Base-by-base conservation (phyloP, 2,888 invertebrate species). In the Nomada goodeniana region DNA sequence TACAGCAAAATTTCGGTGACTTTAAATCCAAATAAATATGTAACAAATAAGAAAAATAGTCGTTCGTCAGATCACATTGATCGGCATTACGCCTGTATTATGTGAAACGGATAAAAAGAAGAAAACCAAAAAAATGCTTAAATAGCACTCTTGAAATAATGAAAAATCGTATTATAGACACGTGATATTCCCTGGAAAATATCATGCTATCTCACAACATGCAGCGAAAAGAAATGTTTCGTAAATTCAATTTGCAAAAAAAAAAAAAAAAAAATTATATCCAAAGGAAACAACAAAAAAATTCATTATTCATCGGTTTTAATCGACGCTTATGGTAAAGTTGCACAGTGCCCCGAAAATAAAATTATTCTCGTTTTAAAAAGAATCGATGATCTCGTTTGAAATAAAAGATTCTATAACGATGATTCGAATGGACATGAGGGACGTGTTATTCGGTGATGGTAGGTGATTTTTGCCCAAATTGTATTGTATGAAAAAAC, bases 1-100 rank as follows among this genome's bases (percentile, higher is more conserved):
- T 93, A 93, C 93, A 93, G 93, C 93, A 93, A 93, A 93, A 93
- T 93, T 93, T 93, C 93, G 93, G 90, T 92, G 93, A 92, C 93
- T 93, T 93, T 92, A 92, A 91, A 90, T 91, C 92, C 92, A 92
- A 93, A 93, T 92, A 93, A 93, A 93, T 93, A 93, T 93, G 93
- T 91, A 93, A 93, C 93, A 93, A 93, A 93, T 93, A 93, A 93
- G 90, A 92, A 91, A 80, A 91, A 92, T 83, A 90, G 84, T 89
- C 85, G 86, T 92, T 86, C 83, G 89, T 91, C 86, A 91, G 86
- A 86, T 82, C 36, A 82, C 68, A 68, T 88, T 77, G 55, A 80
- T 69, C 73, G 81, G 73, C 73, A 69, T 63, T 68, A 44, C 36
- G 81, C 78, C 68, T 81, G 75, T 75, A 47, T 47, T 47, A 86